Evolutionary conservation across 2,113 vertebrate genomes (phyloP).

Genomic region (Centropristis striata): DNA sequence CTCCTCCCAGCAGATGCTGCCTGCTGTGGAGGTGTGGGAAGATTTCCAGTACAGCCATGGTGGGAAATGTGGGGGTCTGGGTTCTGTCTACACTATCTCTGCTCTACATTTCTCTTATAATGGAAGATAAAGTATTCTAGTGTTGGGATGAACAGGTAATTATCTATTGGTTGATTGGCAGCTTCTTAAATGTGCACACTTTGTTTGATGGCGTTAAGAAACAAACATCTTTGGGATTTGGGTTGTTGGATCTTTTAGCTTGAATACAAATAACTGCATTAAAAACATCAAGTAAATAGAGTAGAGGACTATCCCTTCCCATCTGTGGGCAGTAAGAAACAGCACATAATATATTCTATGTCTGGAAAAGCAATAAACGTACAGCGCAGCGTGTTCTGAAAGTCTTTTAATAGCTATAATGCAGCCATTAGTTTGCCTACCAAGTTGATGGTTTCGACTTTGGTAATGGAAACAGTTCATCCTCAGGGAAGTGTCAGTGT

Average conservation of each 20-base stretch:
- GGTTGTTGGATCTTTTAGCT: neutral
- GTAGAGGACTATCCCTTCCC: neutral
- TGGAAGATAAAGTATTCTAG: neutral
- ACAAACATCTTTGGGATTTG: neutral
- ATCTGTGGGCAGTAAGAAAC: too few relatives aligned
- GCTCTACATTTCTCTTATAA: neutral
- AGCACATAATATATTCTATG: neutral
- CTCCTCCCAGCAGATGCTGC: slow-evolving; percentile 62
- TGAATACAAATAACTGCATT: neutral
- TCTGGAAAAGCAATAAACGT: neutral
- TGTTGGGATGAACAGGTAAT: neutral
- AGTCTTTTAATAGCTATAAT: neutral
- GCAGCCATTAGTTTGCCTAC: neutral
- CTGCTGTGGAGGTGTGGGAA: slow-evolving; percentile 41
- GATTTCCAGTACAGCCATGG: slow-evolving; percentile 15
- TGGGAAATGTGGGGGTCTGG: slow-evolving; percentile 8
- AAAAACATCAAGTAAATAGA: neutral
- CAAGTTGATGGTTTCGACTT: too few relatives aligned
- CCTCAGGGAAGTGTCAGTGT: too few relatives aligned
- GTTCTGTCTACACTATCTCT: neutral
- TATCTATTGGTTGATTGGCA: neutral
- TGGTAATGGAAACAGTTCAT: neutral
- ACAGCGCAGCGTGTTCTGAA: neutral
- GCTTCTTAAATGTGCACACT: neutral
- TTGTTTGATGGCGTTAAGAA: neutral